phyloP scores from a whole-genome alignment of 2,113 vertebrate species.

The Malurus elegans region DNA sequence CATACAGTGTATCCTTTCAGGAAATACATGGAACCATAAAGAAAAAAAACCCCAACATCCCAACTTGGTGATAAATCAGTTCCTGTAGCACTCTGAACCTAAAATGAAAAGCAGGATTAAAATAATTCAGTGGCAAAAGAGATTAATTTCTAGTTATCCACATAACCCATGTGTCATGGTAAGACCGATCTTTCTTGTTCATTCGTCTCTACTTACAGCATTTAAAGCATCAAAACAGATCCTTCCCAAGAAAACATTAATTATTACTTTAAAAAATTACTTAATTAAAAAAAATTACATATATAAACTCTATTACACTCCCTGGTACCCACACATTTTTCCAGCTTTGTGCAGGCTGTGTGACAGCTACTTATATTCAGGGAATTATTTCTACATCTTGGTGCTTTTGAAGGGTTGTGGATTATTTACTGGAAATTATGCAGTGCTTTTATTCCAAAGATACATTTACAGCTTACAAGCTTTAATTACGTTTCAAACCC shows the following conservation, averaged over 20 bases:
- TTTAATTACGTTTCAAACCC: constrained; percentile 21
- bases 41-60: not conserved
- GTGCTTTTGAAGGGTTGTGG: not conserved
- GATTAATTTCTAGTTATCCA: not conserved
- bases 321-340: not conserved
- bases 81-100: not conserved
- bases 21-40: not conserved
- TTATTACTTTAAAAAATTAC: not conserved
- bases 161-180: not conserved
- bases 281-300: not conserved
- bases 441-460: not conserved
- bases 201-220: not conserved
- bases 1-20: not conserved
- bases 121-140: not conserved
- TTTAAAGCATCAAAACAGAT: not conserved
- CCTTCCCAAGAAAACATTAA: not conserved
- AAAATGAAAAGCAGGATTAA: not conserved
- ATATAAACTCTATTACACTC: not conserved
- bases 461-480: not conserved
- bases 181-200: not conserved
- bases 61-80: not conserved
- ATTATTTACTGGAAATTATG: not conserved
- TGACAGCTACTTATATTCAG: not conserved
- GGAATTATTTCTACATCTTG: not conserved
- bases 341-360: not conserved